Evolutionary conservation across 2,113 vertebrate genomes (phyloP).

Genomic region (Mobula hypostoma): DNA sequence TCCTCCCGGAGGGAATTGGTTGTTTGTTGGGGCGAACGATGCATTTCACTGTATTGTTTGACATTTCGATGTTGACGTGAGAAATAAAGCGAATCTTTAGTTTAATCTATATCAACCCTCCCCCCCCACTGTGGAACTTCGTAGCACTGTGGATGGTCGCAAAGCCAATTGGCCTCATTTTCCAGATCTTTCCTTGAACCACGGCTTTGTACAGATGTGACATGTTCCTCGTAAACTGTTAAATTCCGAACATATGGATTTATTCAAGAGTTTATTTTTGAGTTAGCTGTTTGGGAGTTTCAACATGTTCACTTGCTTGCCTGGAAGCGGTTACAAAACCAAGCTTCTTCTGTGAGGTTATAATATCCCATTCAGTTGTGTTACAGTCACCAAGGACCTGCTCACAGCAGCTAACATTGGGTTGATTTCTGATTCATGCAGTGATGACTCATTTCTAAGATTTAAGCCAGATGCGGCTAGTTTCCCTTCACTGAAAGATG

Average conservation of each 20-base stretch:
- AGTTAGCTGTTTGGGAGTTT: not conserved
- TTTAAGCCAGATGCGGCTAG: not conserved
- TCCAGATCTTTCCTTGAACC: not conserved
- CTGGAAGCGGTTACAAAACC: not conserved
- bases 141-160: not conserved
- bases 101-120: too few species aligned
- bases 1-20: too few species aligned
- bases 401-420: not conserved
- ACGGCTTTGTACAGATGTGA: not conserved
- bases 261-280: slow-evolving; percentile 2
- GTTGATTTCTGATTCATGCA: slow-evolving; percentile 17
- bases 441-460: slow-evolving; percentile 4
- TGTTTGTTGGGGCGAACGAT: too few species aligned
- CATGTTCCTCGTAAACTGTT: not conserved
- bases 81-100: too few species aligned
- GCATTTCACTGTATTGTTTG: too few species aligned
- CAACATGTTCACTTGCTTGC: not conserved
- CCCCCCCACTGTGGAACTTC: not conserved
- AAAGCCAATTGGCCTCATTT: not conserved
- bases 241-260: not conserved
- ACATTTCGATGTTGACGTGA: too few species aligned
- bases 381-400: not conserved
- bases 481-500: not conserved
- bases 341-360: not conserved
- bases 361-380: not conserved